A percentile compares a stretch with the other conserved stretches of the same genome.
Conservation (phyloP, 2,113 vertebrate species). For the Strix aluco region DNA sequence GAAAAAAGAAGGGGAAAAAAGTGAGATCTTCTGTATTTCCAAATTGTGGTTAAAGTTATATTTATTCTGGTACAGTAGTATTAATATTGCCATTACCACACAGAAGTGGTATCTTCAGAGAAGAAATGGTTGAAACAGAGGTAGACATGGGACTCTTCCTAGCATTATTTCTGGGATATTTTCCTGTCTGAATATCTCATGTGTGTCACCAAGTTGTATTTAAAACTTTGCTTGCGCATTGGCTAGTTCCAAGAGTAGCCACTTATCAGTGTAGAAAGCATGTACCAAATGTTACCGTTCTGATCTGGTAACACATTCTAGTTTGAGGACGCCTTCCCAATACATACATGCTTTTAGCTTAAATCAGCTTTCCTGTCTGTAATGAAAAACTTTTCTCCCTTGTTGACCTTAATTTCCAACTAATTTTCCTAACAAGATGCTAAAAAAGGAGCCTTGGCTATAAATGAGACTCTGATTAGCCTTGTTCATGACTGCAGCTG, state of each 20-base stretch:
- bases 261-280: rapidly evolving
- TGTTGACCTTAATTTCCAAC: background rate
- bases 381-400: background rate
- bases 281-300: background rate
- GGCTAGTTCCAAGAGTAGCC: background rate
- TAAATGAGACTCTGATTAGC: background rate
- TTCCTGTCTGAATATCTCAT: background rate
- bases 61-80: background rate
- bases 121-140: background rate
- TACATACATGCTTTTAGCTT: background rate
- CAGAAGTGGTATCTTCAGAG: background rate
- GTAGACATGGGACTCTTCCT: background rate
- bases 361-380: background rate
- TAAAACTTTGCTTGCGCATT: background rate
- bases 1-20: background rate
- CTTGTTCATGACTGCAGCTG: background rate
- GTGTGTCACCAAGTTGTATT: background rate
- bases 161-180: background rate
- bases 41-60: background rate
- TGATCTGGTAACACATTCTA: background rate
- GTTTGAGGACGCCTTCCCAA: background rate
- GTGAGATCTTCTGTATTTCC: background rate
- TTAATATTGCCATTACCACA: background rate
- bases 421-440: background rate
- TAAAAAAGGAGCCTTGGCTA: background rate